Conservation (phyloP, 2,888 invertebrate genomes). For the Monoplex corrugatus region DNA sequence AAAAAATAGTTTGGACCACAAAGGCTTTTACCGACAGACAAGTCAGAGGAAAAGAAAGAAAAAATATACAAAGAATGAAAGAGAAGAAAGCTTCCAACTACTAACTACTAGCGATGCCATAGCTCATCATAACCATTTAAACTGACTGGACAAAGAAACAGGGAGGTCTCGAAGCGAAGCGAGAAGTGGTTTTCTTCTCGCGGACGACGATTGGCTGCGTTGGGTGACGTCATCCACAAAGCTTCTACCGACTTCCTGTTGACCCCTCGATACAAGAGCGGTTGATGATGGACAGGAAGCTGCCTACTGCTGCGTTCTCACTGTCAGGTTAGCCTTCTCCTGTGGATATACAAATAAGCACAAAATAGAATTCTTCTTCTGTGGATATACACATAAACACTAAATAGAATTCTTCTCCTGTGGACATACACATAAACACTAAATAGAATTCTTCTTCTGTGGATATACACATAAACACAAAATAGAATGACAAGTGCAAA, state of each 20-base stretch:
- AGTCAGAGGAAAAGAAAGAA: not conserved
- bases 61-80: not conserved
- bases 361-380: not conserved
- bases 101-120: not conserved
- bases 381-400: not conserved
- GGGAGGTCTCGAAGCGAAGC: not conserved
- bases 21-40: not conserved
- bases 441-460: not conserved
- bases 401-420: not conserved
- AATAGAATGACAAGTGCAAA: not conserved
- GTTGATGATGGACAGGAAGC: not conserved
- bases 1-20: not conserved
- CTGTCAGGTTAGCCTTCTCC: conserved; percentile 40
- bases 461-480: too few species aligned
- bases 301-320: not conserved
- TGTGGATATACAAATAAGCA: not conserved
- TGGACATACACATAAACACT: not conserved
- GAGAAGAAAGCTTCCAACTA: not conserved
- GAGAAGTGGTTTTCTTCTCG: not conserved
- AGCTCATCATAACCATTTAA: not conserved
- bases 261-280: not conserved
- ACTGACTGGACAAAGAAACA: too few species aligned
- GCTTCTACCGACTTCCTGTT: not conserved
- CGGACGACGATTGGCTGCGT: conserved; percentile 8
- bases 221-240: not conserved